phyloP scores from a whole-genome alignment of 2,113 vertebrate genomes.

The Scolopax mira region DNA sequence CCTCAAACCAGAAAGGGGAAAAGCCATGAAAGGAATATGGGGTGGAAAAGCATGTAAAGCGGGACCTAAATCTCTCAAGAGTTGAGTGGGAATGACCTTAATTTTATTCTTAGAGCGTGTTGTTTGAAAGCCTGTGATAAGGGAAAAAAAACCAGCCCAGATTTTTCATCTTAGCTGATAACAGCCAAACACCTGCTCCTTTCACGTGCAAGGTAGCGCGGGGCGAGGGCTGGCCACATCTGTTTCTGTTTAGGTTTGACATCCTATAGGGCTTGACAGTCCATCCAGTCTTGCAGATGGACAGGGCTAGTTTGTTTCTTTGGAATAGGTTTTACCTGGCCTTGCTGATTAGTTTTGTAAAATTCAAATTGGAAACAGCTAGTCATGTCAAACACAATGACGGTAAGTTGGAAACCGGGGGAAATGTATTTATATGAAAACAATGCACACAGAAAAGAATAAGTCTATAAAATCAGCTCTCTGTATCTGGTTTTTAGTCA shows the following conservation, averaged over 20 bases:
- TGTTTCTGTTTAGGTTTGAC: constrained; percentile 52
- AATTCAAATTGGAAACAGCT: constrained; percentile 20
- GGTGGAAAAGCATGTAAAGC: not conserved
- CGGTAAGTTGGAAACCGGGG: not conserved
- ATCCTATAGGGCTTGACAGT: constrained; percentile 23
- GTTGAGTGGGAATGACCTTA: not conserved
- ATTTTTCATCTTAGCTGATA: not conserved
- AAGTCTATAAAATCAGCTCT: not conserved
- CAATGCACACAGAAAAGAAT: not conserved
- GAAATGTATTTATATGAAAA: not conserved
- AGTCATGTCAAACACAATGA: not conserved
- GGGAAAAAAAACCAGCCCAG: not conserved
- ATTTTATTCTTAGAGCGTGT: not conserved
- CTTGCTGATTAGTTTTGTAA: constrained; percentile 13
- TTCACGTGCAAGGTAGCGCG: not conserved
- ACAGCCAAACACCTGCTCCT: constrained; percentile 27
- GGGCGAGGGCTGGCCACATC: not conserved
- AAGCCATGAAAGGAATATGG: not conserved
- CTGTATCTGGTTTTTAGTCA: not conserved
- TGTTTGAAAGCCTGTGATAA: not conserved
- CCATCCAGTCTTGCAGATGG: not conserved
- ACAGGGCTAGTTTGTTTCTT: not conserved
- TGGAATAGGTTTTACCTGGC: not conserved
- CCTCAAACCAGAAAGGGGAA: not conserved
- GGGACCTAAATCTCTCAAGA: not conserved